Percentiles rank a stretch among this genome's conserved stretches.
phyloP scores from a whole-genome alignment of 2,113 vertebrate species.

The Limanda limanda region DNA sequence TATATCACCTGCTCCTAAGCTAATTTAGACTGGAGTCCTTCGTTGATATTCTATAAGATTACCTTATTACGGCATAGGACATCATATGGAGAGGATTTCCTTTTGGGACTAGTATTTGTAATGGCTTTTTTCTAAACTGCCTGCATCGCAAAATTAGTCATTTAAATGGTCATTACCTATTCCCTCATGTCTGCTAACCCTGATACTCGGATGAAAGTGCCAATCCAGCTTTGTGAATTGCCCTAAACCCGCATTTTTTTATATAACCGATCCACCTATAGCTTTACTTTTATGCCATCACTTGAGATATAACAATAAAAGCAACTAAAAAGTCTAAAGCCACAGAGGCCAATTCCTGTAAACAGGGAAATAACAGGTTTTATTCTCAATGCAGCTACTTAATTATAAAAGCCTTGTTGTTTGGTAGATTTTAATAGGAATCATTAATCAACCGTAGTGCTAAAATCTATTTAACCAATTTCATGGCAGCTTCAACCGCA shows the following conservation, averaged over 20 bases:
- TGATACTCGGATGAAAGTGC: too few species aligned
- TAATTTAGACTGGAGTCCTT: background rate
- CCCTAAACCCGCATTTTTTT: too few species aligned
- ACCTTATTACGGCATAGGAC: background rate
- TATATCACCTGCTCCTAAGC: too few species aligned
- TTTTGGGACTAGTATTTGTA: background rate
- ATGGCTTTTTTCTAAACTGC: background rate
- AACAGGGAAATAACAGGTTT: too few species aligned
- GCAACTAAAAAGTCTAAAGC: too few species aligned
- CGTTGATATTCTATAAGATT: background rate
- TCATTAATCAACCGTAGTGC: background rate
- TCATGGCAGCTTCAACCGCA: slow-evolving; percentile 29
- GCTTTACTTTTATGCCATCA: background rate
- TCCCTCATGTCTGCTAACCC: too few species aligned
- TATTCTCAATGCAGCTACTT: too few species aligned
- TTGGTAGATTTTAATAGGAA: too few species aligned
- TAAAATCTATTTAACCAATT: slow-evolving; percentile 40
- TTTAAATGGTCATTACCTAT: background rate
- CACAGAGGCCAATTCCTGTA: background rate
- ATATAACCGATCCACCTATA: too few species aligned
- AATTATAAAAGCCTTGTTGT: too few species aligned
- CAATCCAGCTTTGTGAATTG: too few species aligned
- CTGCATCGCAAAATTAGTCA: background rate
- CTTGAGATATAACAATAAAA: background rate
- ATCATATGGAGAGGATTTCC: background rate